Base-by-base conservation (phyloP, 1,140 invertebrate genomes). In the Heliconius himera region DNA sequence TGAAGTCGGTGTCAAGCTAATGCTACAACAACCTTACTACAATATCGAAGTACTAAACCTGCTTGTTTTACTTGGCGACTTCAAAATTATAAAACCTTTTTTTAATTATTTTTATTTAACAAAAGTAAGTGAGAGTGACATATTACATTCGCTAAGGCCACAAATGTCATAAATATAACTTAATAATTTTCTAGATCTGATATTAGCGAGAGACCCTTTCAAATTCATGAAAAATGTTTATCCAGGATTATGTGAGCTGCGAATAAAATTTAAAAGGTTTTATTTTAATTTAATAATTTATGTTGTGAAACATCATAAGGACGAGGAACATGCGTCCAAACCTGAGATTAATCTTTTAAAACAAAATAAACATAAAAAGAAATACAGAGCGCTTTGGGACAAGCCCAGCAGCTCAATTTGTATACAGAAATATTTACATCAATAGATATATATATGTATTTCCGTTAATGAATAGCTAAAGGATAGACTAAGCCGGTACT, bases 151-250 rank as follows among this genome's bases (percentile, higher is more conserved):
- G 5, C 13, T 51, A 51, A 51, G 16, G 0, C 18, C 51, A 54
- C 54, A 56, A n/a, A 56, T 56, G 54, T 56, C 54, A 56, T 56
- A 56, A 56, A 56, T 56, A 56, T 56, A n/a, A 56, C n/a, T 56
- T 22, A 56, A n/a, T 56, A 56, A 56, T 56, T 56, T 56, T 56
- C 6, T 56, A n/a, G 54, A 56, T 56, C 54, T 56, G n/a, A 56
- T 56, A 56, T 56, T 56, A 56, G 54, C 54, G 8, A 56, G n/a
- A 56, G 54, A 56, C 54, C 54, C 54, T 56, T 56, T 56, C 54
- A 26, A 56, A 56, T 54, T 54, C 54, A 56, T 56, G 54, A 56
- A 56, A 56, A 56, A 56, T 56, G 54, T 56, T 56, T 56, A 56
- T 56, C 54, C 54, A 56, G 54, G 54, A 56, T 56, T 26, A 26